phyloP scores from a whole-genome alignment of 2,888 invertebrate genomes.

The Cryptus armator region DNA sequence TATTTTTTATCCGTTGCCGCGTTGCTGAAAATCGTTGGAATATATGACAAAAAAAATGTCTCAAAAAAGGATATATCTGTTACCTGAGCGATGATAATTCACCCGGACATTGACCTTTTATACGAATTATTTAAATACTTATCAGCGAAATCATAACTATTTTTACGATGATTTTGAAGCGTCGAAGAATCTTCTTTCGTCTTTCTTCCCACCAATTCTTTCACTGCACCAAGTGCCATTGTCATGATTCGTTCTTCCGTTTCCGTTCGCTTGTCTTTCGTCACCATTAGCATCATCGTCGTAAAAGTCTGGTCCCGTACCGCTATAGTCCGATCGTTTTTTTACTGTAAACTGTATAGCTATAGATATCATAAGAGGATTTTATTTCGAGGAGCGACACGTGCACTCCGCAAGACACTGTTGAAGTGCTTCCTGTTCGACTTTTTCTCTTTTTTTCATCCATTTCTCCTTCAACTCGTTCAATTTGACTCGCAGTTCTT shows the following conservation, averaged over 20 bases:
- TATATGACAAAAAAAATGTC: too few relatives aligned
- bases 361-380: slow-evolving; percentile 22
- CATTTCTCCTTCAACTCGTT: slow-evolving; percentile 8
- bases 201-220: neutral
- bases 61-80: too few relatives aligned
- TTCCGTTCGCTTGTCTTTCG: slow-evolving; percentile 41
- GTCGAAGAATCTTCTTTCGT: neutral
- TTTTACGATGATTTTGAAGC: neutral
- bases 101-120: neutral
- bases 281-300: slow-evolving; percentile 34
- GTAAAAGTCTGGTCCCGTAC: neutral
- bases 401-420: slow-evolving; percentile 26
- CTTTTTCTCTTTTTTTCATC: neutral
- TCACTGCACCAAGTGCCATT: slow-evolving; percentile 34
- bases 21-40: too few relatives aligned
- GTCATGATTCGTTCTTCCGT: slow-evolving; percentile 41
- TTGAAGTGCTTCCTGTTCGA: slow-evolving; percentile 20
- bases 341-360: neutral
- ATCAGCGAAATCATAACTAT: neutral
- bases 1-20: too few relatives aligned
- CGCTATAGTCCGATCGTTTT: neutral
- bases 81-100: neutral
- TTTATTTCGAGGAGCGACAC: slow-evolving; percentile 46
- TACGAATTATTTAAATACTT: neutral
- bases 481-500: neutral